Base-by-base conservation (phyloP, 2,797 vertebrate species). In the Phalloptychus januarius region DNA sequence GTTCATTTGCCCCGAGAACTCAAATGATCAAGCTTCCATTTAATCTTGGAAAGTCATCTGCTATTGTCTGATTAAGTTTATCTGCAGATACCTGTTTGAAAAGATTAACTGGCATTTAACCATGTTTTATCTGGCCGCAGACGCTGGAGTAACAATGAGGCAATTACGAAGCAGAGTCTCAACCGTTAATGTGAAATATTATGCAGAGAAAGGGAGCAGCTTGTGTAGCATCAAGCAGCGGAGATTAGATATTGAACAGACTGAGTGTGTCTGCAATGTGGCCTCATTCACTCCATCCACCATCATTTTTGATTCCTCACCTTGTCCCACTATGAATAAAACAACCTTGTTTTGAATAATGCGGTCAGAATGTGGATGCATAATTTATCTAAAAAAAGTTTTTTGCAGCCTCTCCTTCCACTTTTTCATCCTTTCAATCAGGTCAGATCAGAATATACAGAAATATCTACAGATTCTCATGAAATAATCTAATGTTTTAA, bases 301-400 rank as follows among this genome's bases (percentile, higher is more conserved):
- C 74, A 65, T 75, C 65, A 65, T 88, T 83, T 85, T 79, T 73
- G 82, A 87, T 84, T 86, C 77, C 72, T 86, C 82, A 73, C 82
- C 83, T 89, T 83, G 78, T 87, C 78, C 38, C 45, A 69, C 36
- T 76, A 89, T 92, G 85, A 94, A 93, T 93, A 91, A 91, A 93
- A 91, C 84, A 86, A 20, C 78, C 82, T 88, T 78, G 33, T 85
- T 84, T 78, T 89, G 85, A 91, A 88, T 92, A 90, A 92, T 87
- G 74, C 81, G 77, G 48, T 73, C 79, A 79, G 71, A 83, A 75
- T 71, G 75, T 52, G 20, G 63, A 65, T 87, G 52, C 45, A 74
- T 73, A 84, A 84, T 85, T 58, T 78, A 75, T 78, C 72, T 80
- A 83, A 31, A 75, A 63, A 77, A 75, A n/a, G 33, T n/a, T 61